Percentiles rank a stretch among this genome's conserved stretches.
phyloP scores from a whole-genome alignment of 2,888 invertebrate genomes.

The Nomada fabriciana region DNA sequence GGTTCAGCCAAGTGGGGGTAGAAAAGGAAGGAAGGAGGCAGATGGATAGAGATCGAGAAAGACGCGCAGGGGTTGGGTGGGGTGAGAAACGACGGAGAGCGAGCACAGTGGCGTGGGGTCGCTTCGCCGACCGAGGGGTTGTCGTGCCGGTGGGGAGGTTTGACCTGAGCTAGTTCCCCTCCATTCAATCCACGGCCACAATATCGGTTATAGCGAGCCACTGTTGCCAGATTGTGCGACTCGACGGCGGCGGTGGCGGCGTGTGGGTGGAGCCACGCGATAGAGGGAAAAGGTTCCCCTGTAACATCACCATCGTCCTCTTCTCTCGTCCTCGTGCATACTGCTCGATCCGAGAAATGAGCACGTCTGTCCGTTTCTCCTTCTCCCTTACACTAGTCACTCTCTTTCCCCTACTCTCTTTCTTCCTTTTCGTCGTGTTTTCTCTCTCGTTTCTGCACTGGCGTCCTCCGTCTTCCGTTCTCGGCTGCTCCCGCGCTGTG shows the following conservation, averaged over 20 bases:
- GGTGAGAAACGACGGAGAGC: constrained; percentile 62
- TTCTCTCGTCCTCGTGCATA: constrained; percentile 64
- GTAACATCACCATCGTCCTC: constrained; percentile 50
- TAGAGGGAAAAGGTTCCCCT: constrained; percentile 75
- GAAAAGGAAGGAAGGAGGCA: constrained; percentile 54
- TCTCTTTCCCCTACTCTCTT: constrained; percentile 40
- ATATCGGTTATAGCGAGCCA: constrained; percentile 84
- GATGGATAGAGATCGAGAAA: constrained; percentile 61
- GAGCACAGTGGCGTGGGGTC: constrained; percentile 69
- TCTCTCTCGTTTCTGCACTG: constrained; percentile 54
- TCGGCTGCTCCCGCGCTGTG: constrained; percentile 66
- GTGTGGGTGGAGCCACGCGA: constrained; percentile 79
- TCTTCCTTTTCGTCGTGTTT: constrained; percentile 28
- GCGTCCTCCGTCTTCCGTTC: constrained; percentile 68
- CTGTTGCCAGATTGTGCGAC: constrained; percentile 82
- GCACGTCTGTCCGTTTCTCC: constrained; percentile 57
- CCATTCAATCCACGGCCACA: constrained; percentile 83
- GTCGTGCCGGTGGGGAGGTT: constrained; percentile 79
- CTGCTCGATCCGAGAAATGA: constrained; percentile 67
- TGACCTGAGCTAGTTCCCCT: constrained; percentile 84
- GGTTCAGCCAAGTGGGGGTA: constrained; percentile 48
- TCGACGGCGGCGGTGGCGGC: constrained; percentile 70
- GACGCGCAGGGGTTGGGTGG: constrained; percentile 61
- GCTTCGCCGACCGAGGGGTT: constrained; percentile 71
- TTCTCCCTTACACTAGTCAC: constrained; percentile 10